Evolutionary conservation across 64 coral and sea anemone genomes (phyloP).

Genomic region (Stichodactyla helianthus): DNA sequence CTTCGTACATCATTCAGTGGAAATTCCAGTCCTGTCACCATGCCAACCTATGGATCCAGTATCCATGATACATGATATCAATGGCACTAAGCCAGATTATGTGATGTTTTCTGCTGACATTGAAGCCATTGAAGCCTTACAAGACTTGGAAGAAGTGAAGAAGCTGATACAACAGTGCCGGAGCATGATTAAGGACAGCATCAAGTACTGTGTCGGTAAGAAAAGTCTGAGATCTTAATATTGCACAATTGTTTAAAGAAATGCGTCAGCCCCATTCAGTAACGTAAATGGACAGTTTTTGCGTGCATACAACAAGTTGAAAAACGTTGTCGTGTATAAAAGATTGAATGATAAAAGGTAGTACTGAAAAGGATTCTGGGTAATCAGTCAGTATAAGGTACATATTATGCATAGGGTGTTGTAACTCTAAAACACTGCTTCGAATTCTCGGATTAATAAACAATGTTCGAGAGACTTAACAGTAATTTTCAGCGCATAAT

Average conservation of each 20-base stretch:
- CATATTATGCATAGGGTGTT: no score
- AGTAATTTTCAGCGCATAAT: no score
- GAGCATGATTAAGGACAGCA: neutral
- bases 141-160: neutral
- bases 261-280: no score
- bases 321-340: no score
- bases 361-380: no score
- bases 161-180: neutral
- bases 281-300: no score
- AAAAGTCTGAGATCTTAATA: neutral
- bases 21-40: neutral
- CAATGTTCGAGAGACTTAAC: no score
- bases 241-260: neutral
- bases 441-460: no score
- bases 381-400: no score
- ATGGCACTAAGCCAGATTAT: neutral
- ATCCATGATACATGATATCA: neutral
- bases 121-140: neutral
- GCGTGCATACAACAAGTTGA: no score
- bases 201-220: neutral
- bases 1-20: neutral
- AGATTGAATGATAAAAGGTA: no score
- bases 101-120: constrained; percentile 1
- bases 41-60: neutral
- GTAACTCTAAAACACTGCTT: no score